These are phyloP conservation scores for Anagyrus pseudococci DNA, from an alignment of 2,888 invertebrate genomes.

Conservation along the genomic window DNA sequence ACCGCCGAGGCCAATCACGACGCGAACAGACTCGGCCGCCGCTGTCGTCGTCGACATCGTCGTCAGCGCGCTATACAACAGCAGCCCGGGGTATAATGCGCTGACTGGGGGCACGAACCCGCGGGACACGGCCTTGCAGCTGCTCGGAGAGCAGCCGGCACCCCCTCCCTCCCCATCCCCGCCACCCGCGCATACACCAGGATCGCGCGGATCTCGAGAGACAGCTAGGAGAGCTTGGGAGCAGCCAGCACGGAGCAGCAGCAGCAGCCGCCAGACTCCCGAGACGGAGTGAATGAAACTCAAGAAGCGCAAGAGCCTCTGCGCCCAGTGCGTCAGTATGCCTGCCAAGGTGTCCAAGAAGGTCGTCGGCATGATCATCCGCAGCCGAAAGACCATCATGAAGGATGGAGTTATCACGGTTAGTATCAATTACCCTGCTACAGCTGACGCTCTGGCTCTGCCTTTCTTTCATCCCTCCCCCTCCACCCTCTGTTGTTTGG, in stretches of 20 bases:
- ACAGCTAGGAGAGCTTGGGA: too few species aligned
- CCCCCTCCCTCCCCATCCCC: too few species aligned
- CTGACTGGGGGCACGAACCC: not conserved
- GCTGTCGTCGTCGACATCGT: not conserved
- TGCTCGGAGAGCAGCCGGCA: too few species aligned
- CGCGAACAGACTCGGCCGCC: not conserved
- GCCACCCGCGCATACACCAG: too few species aligned
- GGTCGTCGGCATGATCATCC: slow-evolving; percentile 85
- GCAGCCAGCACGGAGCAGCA: not conserved
- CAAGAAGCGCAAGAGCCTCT: slow-evolving; percentile 60
- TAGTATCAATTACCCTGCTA: slow-evolving; percentile 46
- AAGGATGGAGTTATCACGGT: slow-evolving; percentile 90
- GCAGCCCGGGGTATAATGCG: not conserved
- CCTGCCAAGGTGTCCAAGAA: slow-evolving; percentile 82
- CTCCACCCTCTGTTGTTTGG: not conserved
- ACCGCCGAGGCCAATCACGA: not conserved
- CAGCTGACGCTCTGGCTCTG: not conserved
- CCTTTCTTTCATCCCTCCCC: not conserved
- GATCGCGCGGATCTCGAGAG: too few species aligned
- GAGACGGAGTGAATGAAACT: slow-evolving; percentile 55
- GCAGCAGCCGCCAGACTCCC: not conserved
- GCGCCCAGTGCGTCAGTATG: slow-evolving; percentile 64
- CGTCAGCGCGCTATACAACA: not conserved
- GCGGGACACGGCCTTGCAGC: too few species aligned
- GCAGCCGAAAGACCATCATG: slow-evolving; percentile 84